Evolutionary conservation across 1,140 invertebrate genomes (phyloP), one percentile per base, ranked within the genome.

Genomic region (Hyposmocoma kahamanoa): DNA sequence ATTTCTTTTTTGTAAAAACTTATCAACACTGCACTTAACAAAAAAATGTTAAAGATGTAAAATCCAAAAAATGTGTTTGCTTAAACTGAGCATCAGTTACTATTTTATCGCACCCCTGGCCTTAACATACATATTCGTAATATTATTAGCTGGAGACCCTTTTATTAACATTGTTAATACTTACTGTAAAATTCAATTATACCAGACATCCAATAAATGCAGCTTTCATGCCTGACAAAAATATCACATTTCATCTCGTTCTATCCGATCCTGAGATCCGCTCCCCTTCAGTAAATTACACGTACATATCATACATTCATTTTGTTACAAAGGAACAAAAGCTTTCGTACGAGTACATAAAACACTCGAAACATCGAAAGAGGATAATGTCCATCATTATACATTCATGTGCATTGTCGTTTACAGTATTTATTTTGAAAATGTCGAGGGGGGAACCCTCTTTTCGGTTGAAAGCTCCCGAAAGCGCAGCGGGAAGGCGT

Each of bases 371-470:
- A 77, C 62, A 69, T 74, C 67, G 59, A 74, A 70, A 78, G 65
- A 71, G 75, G 66, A 85, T 83, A 85, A 83, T 77, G 68, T 72
- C 76, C 67, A 72, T 85, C 78, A 85, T 85, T 85, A 85, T 80
- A 82, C 59, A 85, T 85, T 85, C 78, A 83, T 85, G 71, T 78
- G 74, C 77, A 74, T 81, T 85, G 74, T 83, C 75, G 59, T 72
- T 78, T 83, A 82, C 76, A 80, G 74, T 82, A 83, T 83, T 85
- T 83, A 83, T 83, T 85, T 83, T 83, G 73, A 77, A 79, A 78
- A 57, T 73, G 66, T 77, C 76, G 69, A 81, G 73, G 74, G 79
- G 77, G 65, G 73, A 72, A 82, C 81, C 78, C 81, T 74, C 77
- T 76, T 84, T 69, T 69, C 72, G 76, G 62, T 72, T 57, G 70